phyloP scores from a whole-genome alignment of 2,113 vertebrate species.

The Coptodon rendalli region DNA sequence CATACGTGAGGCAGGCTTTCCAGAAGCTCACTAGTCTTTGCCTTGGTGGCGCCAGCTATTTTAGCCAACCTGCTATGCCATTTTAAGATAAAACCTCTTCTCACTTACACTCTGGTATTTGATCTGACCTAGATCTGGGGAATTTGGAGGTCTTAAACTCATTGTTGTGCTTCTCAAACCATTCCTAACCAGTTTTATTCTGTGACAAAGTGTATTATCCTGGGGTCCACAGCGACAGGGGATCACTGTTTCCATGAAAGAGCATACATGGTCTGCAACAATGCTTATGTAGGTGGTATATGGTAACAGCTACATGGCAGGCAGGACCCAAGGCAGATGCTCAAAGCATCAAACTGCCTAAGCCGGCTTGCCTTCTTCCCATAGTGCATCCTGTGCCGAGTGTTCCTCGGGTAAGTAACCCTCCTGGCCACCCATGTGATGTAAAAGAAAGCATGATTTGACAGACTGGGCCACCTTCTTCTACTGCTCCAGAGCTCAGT shows the following conservation, averaged over 20 bases:
- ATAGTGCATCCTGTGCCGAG: background rate
- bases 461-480: no score
- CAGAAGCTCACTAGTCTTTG: no score
- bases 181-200: background rate
- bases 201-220: background rate
- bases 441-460: no score
- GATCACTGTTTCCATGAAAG: background rate
- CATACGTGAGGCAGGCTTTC: no score
- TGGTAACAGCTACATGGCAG: background rate
- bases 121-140: background rate
- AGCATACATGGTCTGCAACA: background rate
- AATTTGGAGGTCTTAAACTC: background rate
- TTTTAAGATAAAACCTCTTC: no score
- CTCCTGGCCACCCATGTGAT: no score
- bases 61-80: no score
- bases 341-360: background rate
- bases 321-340: background rate
- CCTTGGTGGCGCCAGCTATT: no score
- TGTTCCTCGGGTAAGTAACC: no score
- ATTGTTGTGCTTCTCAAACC: background rate
- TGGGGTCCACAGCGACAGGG: background rate
- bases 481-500: no score
- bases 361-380: background rate
- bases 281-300: background rate
- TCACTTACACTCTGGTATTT: no score